A percentile compares a stretch with the other conserved stretches of the same genome.
phyloP scores from a whole-genome alignment of 2,113 vertebrate species.

The Indicator indicator region DNA sequence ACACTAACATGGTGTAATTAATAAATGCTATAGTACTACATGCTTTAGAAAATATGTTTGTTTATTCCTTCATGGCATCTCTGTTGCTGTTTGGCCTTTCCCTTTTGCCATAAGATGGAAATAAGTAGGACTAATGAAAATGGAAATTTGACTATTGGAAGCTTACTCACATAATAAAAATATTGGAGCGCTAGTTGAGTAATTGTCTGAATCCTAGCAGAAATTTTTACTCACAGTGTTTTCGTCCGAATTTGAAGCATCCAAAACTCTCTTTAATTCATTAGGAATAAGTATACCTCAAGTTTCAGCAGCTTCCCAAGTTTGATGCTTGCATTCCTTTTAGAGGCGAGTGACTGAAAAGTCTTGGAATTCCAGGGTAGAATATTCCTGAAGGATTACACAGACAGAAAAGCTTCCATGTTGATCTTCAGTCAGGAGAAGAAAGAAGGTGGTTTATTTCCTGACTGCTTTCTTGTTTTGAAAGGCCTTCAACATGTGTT shows the following conservation, averaged over 20 bases:
- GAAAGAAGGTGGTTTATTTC: not conserved
- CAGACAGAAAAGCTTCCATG: not conserved
- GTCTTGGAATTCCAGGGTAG: not conserved
- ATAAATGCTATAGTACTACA: not conserved
- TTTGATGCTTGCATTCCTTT: not conserved
- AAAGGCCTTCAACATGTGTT: not conserved
- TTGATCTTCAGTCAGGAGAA: not conserved
- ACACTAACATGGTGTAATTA: not conserved
- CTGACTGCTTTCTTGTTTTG: not conserved
- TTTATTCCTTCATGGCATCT: not conserved
- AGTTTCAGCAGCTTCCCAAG: not conserved
- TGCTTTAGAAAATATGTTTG: not conserved
- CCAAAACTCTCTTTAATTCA: not conserved
- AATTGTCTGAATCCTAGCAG: not conserved
- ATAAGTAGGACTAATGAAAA: not conserved
- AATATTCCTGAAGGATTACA: not conserved
- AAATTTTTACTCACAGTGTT: not conserved
- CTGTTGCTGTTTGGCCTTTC: not conserved
- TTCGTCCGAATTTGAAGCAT: not conserved
- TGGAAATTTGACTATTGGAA: not conserved
- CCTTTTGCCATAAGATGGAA: not conserved
- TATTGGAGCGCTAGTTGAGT: not conserved
- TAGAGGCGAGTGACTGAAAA: not conserved
- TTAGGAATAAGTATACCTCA: not conserved
- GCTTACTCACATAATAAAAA: not conserved